Evolutionary conservation across 2,113 vertebrate species (phyloP).

Genomic region (Hydrochoerus hydrochaeris): DNA sequence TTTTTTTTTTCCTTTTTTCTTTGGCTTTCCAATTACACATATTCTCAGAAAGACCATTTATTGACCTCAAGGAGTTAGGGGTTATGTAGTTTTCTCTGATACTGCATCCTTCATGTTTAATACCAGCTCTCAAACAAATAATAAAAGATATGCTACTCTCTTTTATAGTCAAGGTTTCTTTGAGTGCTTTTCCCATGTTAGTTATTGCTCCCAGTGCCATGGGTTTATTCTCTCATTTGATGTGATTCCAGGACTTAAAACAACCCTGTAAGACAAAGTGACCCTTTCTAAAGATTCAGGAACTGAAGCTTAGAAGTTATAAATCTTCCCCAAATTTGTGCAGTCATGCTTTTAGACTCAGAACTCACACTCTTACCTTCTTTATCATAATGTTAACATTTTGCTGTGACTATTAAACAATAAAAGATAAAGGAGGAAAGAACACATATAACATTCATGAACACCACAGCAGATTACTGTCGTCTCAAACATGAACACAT

Average conservation of each 20-base stretch:
- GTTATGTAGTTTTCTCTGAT: background rate
- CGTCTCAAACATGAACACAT: background rate
- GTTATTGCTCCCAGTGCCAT: background rate
- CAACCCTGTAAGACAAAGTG: background rate
- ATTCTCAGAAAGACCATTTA: conserved; percentile 48
- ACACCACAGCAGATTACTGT: background rate
- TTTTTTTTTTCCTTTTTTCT: background rate
- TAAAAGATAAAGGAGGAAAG: background rate
- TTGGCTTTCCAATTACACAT: conserved; percentile 33
- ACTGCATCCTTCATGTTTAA: conserved; percentile 7
- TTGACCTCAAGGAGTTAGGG: conserved; percentile 49
- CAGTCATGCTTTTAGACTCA: background rate
- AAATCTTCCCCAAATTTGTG: background rate
- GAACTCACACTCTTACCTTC: background rate
- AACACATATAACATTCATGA: background rate
- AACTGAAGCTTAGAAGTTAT: background rate
- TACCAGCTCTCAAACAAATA: background rate
- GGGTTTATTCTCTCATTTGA: conserved; percentile 5
- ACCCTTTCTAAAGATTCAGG: conserved; percentile 2
- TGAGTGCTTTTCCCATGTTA: background rate
- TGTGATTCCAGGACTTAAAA: background rate
- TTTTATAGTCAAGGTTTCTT: background rate
- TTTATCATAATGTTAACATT: background rate
- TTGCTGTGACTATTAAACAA: background rate
- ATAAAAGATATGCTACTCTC: background rate